Evolutionary conservation across 2,797 vertebrate genomes (phyloP).

Genomic region (Nyctibius grandis): DNA sequence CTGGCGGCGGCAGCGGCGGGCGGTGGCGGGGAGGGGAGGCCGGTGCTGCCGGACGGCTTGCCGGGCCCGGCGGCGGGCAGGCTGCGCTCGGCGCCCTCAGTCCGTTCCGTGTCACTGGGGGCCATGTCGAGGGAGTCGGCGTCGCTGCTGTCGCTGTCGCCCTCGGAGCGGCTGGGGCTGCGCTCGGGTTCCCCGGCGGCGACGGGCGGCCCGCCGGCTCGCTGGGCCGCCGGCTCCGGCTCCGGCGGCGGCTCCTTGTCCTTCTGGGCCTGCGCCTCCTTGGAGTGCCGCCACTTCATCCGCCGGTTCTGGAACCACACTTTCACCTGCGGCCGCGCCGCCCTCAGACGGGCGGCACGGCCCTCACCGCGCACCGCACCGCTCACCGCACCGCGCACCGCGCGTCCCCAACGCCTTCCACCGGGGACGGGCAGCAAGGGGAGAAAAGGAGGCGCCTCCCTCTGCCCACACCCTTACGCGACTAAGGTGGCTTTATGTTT

Average conservation of each 20-base stretch:
- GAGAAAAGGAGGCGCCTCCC: not conserved
- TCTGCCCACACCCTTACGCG: not conserved
- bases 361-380: not conserved
- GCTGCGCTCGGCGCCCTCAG: conserved; percentile 78
- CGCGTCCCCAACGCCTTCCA: not conserved
- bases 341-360: not conserved
- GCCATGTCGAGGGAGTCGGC: conserved; percentile 87
- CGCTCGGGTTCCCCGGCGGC: conserved; percentile 74
- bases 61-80: conserved; percentile 82
- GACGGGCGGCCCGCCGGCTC: not conserved
- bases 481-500: not conserved
- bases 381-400: too few species aligned
- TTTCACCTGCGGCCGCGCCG: conserved; percentile 86
- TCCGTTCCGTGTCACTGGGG: conserved; percentile 83
- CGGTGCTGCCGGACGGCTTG: conserved; percentile 66
- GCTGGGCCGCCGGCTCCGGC: conserved; percentile 63
- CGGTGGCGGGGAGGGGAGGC: not conserved
- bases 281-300: conserved; percentile 99
- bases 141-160: conserved; percentile 90
- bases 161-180: conserved; percentile 80
- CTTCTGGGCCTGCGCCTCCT: conserved; percentile 96
- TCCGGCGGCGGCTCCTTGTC: conserved; percentile 90
- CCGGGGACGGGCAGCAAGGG: not conserved
- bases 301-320: conserved; percentile 99
- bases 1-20: not conserved